phyloP scores from a whole-genome alignment of 2,888 invertebrate genomes.

The Chaetogeoica ovagalla region DNA sequence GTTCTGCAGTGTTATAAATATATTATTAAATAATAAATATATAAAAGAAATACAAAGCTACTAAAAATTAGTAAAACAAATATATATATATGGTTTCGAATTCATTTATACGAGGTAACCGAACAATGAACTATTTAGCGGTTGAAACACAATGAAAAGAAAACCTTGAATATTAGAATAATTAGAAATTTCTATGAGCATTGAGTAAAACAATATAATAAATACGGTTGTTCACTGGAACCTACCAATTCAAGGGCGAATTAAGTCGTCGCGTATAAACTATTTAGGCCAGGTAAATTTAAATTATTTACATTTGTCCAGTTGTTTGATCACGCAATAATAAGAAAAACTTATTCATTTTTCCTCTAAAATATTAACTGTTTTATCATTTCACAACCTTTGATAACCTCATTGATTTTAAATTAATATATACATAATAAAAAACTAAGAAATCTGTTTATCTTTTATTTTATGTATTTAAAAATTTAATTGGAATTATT shows the following conservation, averaged over 20 bases:
- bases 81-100: not conserved
- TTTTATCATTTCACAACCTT: not conserved
- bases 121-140: conserved; percentile 31
- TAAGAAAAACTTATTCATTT: not conserved
- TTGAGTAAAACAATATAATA: conserved; percentile 30
- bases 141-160: conserved; percentile 1
- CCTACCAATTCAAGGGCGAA: conserved; percentile 14
- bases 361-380: not conserved
- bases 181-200: not conserved
- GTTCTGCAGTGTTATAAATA: too few relatives aligned
- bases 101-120: not conserved
- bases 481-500: not conserved
- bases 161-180: conserved; percentile 34
- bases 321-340: not conserved
- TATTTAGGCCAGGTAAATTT: not conserved
- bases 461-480: too few relatives aligned
- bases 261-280: conserved; percentile 12
- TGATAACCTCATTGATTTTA: not conserved
- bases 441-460: not conserved
- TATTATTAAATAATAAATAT: too few relatives aligned
- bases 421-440: not conserved
- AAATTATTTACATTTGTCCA: not conserved
- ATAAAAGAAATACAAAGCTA: not conserved
- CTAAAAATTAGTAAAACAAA: not conserved
- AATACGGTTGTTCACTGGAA: conserved; percentile 21